Evolutionary conservation across 2,113 vertebrate species (phyloP), one percentile per base, ranked within the genome.

Genomic region (Xyrauchen texanus): DNA sequence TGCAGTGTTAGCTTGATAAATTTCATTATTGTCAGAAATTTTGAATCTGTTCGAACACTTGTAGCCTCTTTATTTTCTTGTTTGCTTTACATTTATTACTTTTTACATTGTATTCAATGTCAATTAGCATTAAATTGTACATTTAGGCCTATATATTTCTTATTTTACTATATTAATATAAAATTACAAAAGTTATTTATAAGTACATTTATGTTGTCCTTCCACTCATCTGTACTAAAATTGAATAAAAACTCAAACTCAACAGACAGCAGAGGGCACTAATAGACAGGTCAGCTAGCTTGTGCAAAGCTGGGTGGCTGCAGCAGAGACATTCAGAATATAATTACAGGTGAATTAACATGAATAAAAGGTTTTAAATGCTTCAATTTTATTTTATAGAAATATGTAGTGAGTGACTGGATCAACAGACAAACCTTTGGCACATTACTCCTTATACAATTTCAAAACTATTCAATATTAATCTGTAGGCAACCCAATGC

Each of bases 371-470:
- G 0, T 10, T 70, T 21, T 55, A 3, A 55, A 53, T 53, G 53
- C 52, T 58, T 71, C 4, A 3, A 2, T 46, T 68, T 71, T 71
- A 45, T 58, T 71, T 71, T 45, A 34, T 3, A 34, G 21, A 34
- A 34, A 34, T 34, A 34, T 58, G 15, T 46, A 12, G 34, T 45
- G 44, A 53, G 52, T 44, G 52, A 15, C 21, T 71, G 7, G 52
- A 69, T 21, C 68, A 7, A 45, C 52, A 44, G 53, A 71, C 53
- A 57, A 57, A 71, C 34, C 6, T 71, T 53, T 58, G 68, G 53
- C 53, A 57, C 52, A 10, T 58, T 71, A 15, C 12, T 46, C 45
- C 12, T 45, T 8, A 6, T 42, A 71, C 53, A 45, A 12, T 15
- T n/a, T 44, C 9, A 60, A 45, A 58, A 55, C 42, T 46, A 10